Percentiles rank a stretch among this genome's conserved stretches.
Conservation (phyloP, 2,797 vertebrate species). For the Streptopelia turtur region DNA sequence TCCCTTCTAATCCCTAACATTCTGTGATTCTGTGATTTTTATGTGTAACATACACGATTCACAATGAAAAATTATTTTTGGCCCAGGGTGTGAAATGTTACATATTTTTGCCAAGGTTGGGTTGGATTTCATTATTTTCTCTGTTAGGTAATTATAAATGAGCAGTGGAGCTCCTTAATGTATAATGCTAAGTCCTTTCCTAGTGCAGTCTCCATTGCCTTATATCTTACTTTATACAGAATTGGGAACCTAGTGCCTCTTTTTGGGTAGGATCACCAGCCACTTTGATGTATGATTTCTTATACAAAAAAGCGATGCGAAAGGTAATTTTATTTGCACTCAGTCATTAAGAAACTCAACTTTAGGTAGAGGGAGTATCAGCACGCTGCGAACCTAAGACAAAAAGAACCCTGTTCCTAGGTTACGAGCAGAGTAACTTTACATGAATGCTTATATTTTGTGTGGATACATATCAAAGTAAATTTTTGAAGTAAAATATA, state of each 20-base stretch:
- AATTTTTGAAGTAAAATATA: neutral
- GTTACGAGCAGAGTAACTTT: neutral
- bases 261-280: neutral
- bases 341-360: neutral
- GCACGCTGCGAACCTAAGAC: neutral
- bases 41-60: rapidly evolving
- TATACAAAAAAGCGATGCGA: neutral
- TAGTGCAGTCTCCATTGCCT: neutral
- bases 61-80: neutral
- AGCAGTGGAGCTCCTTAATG: neutral
- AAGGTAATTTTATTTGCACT: neutral
- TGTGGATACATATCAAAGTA: neutral
- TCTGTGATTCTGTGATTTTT: neutral
- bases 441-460: neutral
- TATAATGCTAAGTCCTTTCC: neutral
- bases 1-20: too few species aligned
- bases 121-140: neutral
- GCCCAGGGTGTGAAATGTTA: neutral
- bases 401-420: neutral
- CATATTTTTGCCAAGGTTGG: neutral
- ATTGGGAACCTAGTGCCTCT: neutral
- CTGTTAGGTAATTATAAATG: neutral
- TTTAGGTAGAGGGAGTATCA: neutral
- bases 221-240: neutral
- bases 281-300: neutral